Conservation (phyloP, 2,888 invertebrate genomes). For the Lapara coniferarum region DNA sequence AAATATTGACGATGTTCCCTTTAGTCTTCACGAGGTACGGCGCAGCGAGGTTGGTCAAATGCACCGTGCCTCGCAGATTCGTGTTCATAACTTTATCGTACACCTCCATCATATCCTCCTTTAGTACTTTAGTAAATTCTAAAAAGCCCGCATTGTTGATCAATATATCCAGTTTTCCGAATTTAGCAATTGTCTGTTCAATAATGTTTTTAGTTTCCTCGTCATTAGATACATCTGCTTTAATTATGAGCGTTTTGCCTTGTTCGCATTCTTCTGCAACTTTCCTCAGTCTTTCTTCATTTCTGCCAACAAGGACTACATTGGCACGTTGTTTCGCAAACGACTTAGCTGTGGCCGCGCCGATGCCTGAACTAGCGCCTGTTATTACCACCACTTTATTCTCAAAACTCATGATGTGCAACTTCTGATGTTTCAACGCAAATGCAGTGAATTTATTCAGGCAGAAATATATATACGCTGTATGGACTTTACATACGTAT, state of each 20-base stretch:
- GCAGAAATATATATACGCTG: not conserved
- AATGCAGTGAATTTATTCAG: not conserved
- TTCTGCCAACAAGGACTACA: constrained; percentile 26
- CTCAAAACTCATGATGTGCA: constrained; percentile 17
- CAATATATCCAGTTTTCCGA: constrained; percentile 15
- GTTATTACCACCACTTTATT: constrained; percentile 22
- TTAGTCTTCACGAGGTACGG: constrained; percentile 25
- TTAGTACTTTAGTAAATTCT: not conserved
- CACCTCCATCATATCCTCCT: constrained; percentile 20
- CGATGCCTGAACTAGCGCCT: constrained; percentile 29
- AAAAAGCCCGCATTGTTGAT: constrained; percentile 23
- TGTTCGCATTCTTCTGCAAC: not conserved
- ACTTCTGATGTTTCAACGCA: not conserved
- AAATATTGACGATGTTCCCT: constrained; percentile 28
- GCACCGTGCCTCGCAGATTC: constrained; percentile 22
- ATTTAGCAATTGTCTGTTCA: not conserved
- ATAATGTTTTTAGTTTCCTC: constrained; percentile 3
- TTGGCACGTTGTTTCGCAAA: constrained; percentile 29
- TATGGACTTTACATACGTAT: not conserved
- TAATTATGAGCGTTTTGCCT: not conserved
- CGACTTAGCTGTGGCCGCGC: constrained; percentile 25
- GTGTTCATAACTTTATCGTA: constrained; percentile 26
- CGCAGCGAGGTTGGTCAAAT: constrained; percentile 19
- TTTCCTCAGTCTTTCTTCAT: constrained; percentile 19
- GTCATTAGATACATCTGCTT: constrained; percentile 20